Evolutionary conservation across 2,113 vertebrate genomes (phyloP), one percentile per base, ranked within the genome.

Genomic region (Pollachius pollachius): DNA sequence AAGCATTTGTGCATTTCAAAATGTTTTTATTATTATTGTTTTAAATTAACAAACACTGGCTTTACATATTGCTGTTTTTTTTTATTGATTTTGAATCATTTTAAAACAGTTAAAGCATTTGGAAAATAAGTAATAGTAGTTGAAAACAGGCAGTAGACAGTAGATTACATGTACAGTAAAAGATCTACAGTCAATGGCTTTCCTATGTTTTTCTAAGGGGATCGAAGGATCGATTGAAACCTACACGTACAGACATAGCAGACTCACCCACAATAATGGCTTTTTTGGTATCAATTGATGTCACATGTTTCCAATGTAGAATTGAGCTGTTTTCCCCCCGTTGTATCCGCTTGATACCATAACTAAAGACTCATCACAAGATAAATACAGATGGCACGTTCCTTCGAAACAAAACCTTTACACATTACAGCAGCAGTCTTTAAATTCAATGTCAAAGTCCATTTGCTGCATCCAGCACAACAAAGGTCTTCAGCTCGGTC

Each of bases 31-130:
- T 80, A 83, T 84, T 79, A 87, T 85, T 88, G 75, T 88, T 89
- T 92, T 91, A 93, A 93, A 93, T 92, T 88, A 93, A 92, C 90
- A 91, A 92, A 92, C 91, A 93, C 89, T 87, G 91, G 41, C 89
- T 87, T 87, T 93, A 92, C 86, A 92, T 92, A 93, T 93, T 93
- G 92, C 92, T 92, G 86, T 93, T 93, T 92, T 92, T 92, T 87
- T 80, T 81, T 12, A 9, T 7, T 89, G 23, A 76, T 92, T 92
- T 92, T 91, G 73, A 87, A 81, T 91, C 77, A 85, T 91, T 91
- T 81, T 69, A 90, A 91, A 90, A 91, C 89, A 91, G 84, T 88
- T 90, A 92, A 91, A 92, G 91, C 91, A 89, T 89, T 89, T 88
- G 83, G 73, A 91, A 91, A 89, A 89, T 72, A 89, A 83, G 82